Conservation (phyloP, 2,113 vertebrate species). For the Synodontis membranacea region DNA sequence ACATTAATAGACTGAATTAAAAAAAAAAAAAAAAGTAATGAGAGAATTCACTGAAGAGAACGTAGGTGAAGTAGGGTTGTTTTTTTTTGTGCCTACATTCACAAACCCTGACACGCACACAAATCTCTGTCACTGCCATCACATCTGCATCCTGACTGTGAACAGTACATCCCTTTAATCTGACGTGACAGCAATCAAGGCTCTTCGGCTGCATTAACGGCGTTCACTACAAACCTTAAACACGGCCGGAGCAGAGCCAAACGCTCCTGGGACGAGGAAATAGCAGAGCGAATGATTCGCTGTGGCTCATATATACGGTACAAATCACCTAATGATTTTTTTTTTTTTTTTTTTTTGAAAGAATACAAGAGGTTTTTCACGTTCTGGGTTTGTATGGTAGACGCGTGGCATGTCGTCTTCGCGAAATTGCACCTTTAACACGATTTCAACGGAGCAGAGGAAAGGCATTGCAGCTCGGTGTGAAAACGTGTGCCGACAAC, state of each 20-base stretch:
- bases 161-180: background rate
- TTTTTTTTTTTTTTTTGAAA: background rate
- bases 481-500: background rate
- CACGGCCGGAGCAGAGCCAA: constrained; percentile 46
- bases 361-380: background rate
- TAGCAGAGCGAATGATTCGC: background rate
- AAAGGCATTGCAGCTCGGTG: background rate
- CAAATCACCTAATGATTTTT: background rate
- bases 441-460: background rate
- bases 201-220: constrained; percentile 53
- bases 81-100: background rate
- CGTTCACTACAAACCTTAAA: constrained; percentile 35
- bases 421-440: background rate
- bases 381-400: background rate
- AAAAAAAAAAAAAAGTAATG: background rate
- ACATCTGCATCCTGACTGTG: background rate
- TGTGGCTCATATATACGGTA: background rate
- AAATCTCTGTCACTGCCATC: constrained; percentile 6
- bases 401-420: background rate
- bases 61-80: too few relatives aligned
- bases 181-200: constrained; percentile 48
- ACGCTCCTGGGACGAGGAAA: background rate
- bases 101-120: constrained; percentile 25
- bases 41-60: background rate
- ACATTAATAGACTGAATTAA: too few relatives aligned